Conservation (phyloP, 2,113 vertebrate species). For the Psettodes erumei region DNA sequence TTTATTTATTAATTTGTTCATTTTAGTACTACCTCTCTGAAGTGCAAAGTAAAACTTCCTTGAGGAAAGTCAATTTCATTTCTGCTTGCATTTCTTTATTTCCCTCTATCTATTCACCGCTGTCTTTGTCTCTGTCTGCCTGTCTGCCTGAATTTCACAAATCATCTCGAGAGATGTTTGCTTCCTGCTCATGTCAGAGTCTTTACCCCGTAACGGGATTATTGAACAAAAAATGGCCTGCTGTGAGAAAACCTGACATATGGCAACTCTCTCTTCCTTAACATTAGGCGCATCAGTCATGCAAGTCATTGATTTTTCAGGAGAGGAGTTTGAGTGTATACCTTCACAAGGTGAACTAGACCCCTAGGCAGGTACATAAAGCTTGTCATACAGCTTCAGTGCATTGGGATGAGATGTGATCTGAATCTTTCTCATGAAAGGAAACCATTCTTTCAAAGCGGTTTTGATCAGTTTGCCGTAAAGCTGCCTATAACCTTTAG, state of each 20-base stretch:
- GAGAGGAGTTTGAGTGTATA: slow-evolving; percentile 19
- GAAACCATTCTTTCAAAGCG: not conserved
- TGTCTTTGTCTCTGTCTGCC: slow-evolving; percentile 26
- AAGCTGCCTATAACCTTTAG: not conserved
- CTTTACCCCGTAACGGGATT: slow-evolving; percentile 10
- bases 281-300: slow-evolving; percentile 58
- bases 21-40: slow-evolving; percentile 52
- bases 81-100: slow-evolving; percentile 46
- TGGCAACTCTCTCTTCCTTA: slow-evolving; percentile 36
- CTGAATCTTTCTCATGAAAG: slow-evolving; percentile 17
- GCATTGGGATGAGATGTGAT: slow-evolving; percentile 18
- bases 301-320: slow-evolving; percentile 50
- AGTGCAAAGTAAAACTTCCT: slow-evolving; percentile 48
- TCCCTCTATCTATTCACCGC: slow-evolving; percentile 22
- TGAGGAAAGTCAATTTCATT: slow-evolving; percentile 53
- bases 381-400: slow-evolving; percentile 30
- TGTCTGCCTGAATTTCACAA: slow-evolving; percentile 30
- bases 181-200: slow-evolving; percentile 40
- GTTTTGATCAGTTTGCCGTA: slow-evolving; percentile 27
- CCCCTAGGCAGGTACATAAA: slow-evolving; percentile 36
- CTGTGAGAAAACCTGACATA: slow-evolving; percentile 47
- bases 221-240: slow-evolving; percentile 42
- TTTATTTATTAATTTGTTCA: slow-evolving; percentile 74
- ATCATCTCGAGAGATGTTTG: slow-evolving; percentile 42
- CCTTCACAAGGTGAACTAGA: not conserved